A percentile compares a stretch with the other conserved stretches of the same genome.
Evolutionary conservation across 2,113 vertebrate species (phyloP).

Genomic region (Fregetta grallaria): DNA sequence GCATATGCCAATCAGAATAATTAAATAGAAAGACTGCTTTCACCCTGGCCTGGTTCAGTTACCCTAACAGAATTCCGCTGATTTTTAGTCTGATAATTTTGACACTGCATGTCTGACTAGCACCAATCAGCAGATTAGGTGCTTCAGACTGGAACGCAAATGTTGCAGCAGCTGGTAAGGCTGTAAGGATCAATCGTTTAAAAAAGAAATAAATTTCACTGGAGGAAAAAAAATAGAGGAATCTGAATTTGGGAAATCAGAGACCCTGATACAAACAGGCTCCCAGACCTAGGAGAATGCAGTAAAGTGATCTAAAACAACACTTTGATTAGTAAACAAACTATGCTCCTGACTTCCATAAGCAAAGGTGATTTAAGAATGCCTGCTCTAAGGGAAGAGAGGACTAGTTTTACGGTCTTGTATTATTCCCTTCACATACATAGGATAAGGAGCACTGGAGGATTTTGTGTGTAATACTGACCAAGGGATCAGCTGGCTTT

Average conservation of each 20-base stretch:
- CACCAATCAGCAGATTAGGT: not conserved
- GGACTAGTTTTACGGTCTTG: not conserved
- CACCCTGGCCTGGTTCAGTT: not conserved
- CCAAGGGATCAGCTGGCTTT: slow-evolving; percentile 18
- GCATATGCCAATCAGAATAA: not conserved
- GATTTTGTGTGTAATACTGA: slow-evolving; percentile 8
- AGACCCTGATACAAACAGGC: not conserved
- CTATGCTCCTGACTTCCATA: not conserved
- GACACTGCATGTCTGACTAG: not conserved
- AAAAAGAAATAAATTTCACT: not conserved
- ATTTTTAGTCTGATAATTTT: not conserved
- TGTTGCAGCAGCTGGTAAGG: not conserved
- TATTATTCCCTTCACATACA: not conserved
- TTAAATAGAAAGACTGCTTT: not conserved
- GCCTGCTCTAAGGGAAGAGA: not conserved
- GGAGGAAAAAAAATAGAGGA: not conserved
- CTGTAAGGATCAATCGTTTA: not conserved
- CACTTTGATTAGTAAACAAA: not conserved
- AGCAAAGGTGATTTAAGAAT: not conserved
- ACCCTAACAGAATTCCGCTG: not conserved
- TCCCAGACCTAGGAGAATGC: not conserved
- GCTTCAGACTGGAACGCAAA: not conserved
- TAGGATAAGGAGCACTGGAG: not conserved
- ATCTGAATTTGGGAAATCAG: not conserved
- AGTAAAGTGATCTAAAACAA: not conserved